These are phyloP conservation scores for Xenopus petersii DNA, from an alignment of 2,797 vertebrate genomes.

Conservation along the genomic window DNA sequence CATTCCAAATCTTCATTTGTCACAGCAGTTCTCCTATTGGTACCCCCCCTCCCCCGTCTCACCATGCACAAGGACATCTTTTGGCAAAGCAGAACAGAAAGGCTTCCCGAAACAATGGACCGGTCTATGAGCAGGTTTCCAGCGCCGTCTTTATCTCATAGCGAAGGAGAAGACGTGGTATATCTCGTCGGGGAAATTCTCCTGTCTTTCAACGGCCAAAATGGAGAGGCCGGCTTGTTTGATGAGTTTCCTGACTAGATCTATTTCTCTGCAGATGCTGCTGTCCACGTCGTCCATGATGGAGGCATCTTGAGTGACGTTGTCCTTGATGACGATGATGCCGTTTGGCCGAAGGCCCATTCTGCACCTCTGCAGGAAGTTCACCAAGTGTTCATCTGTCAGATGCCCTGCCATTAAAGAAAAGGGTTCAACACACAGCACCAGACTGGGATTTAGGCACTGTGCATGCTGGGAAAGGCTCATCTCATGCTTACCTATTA, in stretches of 20 bases:
- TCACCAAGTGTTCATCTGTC: slow-evolving; percentile 83
- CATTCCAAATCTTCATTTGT: no score
- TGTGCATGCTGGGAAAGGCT: neutral
- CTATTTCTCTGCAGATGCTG: slow-evolving; percentile 88
- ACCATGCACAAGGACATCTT: neutral
- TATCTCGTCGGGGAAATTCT: slow-evolving; percentile 91
- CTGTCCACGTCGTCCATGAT: slow-evolving; percentile 94
- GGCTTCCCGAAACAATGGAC: neutral
- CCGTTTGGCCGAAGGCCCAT: slow-evolving; percentile 78
- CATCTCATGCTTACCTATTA: slow-evolving; percentile 79
- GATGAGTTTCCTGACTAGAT: slow-evolving; percentile 72
- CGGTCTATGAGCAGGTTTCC: no score
- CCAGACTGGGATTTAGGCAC: no score
- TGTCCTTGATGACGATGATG: slow-evolving; percentile 91
- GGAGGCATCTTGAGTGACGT: slow-evolving; percentile 89
- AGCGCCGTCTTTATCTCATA: slow-evolving; percentile 73
- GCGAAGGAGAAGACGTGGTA: slow-evolving; percentile 90
- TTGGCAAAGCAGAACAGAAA: accelerated
- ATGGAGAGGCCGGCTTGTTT: slow-evolving; percentile 75
- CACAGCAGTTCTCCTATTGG: neutral
- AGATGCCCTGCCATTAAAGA: slow-evolving; percentile 77
- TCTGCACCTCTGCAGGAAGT: slow-evolving; percentile 84
- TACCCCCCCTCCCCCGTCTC: accelerated
- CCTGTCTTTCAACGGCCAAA: slow-evolving; percentile 82
- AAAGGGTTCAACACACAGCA: no score